Evolutionary conservation across 2,888 invertebrate genomes (phyloP), one percentile per base, ranked within the genome.

Genomic region (Platerodrilus igneus): DNA sequence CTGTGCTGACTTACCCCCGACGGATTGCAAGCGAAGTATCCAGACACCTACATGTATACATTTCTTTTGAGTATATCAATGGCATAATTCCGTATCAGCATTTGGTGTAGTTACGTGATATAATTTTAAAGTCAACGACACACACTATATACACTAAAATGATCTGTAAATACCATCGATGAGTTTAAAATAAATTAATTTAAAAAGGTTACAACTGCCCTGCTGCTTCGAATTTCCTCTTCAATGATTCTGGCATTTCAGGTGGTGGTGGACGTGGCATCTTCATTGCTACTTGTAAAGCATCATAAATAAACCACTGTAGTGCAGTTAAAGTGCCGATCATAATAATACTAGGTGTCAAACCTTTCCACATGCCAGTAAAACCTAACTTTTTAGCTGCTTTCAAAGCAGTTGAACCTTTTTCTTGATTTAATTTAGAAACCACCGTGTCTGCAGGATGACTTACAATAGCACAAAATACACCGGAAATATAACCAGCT

Each of bases 381-480:
- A 78, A 74, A 34, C 91, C 91, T 47, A 92, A 73, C 62, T 83
- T 75, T 63, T 79, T 86, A 43, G 84, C 77, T 32, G 86, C 81
- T 45, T 79, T 78, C 2, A 78, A 64, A 15, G 87, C 85, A 15
- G 82, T 76, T 23, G 83, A 77, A 41, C 85, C 85, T 63, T 86
- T 85, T 44, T 79, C 90, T 77, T 95, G 91, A 76, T 97, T 97
- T 57, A 97, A 74, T 68, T 96, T 95, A 45, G 95, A 96, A 10
- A 97, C 96, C 48, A 87, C 86, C 15, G 96, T 94, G 70, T 97
- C 97, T 50, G 96, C 96, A 37, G 96, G 97, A 71, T 97, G 97
- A n/a, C 94, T 94, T 2, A 97, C 96, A 68, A 97, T 82, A 48
- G 96, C 97, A 71, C 97, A 97, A 81, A 97, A 97, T 32, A 97